Evolutionary conservation across 2,888 invertebrate genomes (phyloP).

Genomic region (Brassicogethes aeneus): DNA sequence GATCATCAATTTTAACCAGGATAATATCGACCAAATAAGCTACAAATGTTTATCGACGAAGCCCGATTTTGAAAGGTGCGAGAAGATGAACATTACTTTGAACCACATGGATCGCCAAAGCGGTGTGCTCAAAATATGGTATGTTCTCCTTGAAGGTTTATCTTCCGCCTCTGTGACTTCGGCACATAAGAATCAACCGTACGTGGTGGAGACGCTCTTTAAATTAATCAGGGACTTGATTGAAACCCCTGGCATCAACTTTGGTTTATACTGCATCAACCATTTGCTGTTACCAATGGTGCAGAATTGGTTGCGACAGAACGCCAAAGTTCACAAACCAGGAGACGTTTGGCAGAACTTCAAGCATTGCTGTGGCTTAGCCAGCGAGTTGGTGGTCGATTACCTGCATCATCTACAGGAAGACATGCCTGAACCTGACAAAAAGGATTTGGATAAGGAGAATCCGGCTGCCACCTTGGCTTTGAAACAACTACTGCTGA

Average conservation of each 20-base stretch:
- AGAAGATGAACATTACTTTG: conserved; percentile 47
- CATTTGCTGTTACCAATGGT: conserved; percentile 85
- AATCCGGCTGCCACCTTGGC: conserved; percentile 64
- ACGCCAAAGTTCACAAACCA: conserved; percentile 51
- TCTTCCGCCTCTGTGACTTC: conserved; percentile 75
- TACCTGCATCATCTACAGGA: conserved; percentile 70
- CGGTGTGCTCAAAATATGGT: conserved; percentile 85
- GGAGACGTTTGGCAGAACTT: conserved; percentile 83
- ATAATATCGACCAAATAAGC: conserved; percentile 56
- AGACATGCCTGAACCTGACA: conserved; percentile 31
- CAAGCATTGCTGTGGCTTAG: conserved; percentile 89
- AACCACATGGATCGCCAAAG: conserved; percentile 67
- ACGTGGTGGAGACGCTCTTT: conserved; percentile 80
- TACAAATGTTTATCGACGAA: conserved; percentile 53
- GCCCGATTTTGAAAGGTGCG: conserved; percentile 35
- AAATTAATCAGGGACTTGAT: conserved; percentile 70
- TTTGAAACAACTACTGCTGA: conserved; percentile 73
- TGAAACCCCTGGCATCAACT: conserved; percentile 76
- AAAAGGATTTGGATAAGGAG: conserved; percentile 29
- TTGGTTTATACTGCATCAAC: conserved; percentile 87
- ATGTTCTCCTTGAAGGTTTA: conserved; percentile 78
- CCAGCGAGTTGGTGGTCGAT: conserved; percentile 83
- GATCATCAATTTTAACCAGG: conserved; percentile 49
- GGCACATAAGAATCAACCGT: conserved; percentile 67
- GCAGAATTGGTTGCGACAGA: conserved; percentile 82